These are phyloP conservation scores for Lasioglossum lativentre DNA, from an alignment of 2,888 invertebrate genomes.

Conservation along the genomic window DNA sequence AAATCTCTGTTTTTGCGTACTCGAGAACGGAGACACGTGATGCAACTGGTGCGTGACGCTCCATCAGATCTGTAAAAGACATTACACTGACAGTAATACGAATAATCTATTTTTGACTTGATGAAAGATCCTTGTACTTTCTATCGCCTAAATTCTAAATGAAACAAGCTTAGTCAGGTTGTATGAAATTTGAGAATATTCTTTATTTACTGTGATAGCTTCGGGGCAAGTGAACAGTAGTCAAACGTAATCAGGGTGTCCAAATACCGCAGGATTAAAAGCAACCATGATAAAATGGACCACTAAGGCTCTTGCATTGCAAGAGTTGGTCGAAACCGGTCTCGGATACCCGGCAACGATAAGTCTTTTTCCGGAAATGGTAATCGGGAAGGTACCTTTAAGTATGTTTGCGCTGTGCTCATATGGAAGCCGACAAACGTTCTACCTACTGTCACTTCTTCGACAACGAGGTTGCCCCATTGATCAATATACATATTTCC, in stretches of 20 bases:
- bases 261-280: background rate
- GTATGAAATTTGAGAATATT: background rate
- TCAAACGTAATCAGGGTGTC: background rate
- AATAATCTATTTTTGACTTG: background rate
- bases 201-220: too few species aligned
- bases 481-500: slow-evolving; percentile 7
- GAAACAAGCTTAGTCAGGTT: background rate
- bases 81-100: background rate
- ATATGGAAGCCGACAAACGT: slow-evolving; percentile 19
- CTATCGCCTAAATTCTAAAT: background rate
- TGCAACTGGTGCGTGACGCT: slow-evolving; percentile 22
- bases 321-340: background rate
- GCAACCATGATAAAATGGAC: background rate
- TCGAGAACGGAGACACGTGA: slow-evolving; percentile 26
- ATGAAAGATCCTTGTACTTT: background rate
- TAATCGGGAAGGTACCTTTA: slow-evolving; percentile 19
- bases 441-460: slow-evolving; percentile 7
- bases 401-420: slow-evolving; percentile 38
- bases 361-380: slow-evolving; percentile 31
- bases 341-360: background rate
- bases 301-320: background rate
- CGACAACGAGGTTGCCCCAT: background rate
- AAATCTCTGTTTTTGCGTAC: slow-evolving; percentile 12
- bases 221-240: too few species aligned
- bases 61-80: slow-evolving; percentile 21